phyloP scores from a whole-genome alignment of 2,797 vertebrate species.

The Ibycter americanus region DNA sequence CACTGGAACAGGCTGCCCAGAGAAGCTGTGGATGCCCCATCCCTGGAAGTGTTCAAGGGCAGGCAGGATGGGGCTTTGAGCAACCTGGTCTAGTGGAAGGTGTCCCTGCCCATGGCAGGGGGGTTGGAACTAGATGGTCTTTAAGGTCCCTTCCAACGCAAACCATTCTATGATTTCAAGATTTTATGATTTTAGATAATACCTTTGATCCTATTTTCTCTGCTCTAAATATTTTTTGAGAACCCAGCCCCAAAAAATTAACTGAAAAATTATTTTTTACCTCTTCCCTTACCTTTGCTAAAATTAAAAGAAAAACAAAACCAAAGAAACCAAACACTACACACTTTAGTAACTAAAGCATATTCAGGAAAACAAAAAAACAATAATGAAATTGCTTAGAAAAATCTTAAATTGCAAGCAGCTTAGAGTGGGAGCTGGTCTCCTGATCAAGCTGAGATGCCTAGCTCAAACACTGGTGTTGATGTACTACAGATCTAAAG shows the following conservation, averaged over 20 bases:
- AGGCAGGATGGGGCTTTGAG: too few relatives aligned
- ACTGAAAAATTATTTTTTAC: not conserved
- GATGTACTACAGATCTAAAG: not conserved
- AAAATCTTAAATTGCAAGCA: not conserved
- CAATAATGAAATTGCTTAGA: not conserved
- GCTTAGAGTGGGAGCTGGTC: not conserved
- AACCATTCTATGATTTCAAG: too few relatives aligned
- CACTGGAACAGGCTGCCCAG: too few relatives aligned
- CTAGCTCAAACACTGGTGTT: not conserved
- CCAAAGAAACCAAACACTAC: not conserved
- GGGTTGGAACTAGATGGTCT: too few relatives aligned
- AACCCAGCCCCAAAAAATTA: rapidly evolving
- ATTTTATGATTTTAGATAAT: not conserved
- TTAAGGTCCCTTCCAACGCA: too few relatives aligned
- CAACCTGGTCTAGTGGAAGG: too few relatives aligned
- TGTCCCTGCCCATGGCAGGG: too few relatives aligned
- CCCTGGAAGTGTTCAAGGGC: too few relatives aligned
- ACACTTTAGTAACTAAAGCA: not conserved
- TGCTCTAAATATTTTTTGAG: not conserved
- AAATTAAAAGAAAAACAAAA: not conserved
- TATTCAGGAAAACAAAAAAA: not conserved
- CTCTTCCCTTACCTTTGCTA: not conserved
- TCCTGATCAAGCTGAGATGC: not conserved
- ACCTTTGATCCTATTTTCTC: not conserved
- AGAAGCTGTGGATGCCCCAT: too few relatives aligned